Conservation (phyloP, 2,113 vertebrate species). For the Cyanoliseus patagonus region DNA sequence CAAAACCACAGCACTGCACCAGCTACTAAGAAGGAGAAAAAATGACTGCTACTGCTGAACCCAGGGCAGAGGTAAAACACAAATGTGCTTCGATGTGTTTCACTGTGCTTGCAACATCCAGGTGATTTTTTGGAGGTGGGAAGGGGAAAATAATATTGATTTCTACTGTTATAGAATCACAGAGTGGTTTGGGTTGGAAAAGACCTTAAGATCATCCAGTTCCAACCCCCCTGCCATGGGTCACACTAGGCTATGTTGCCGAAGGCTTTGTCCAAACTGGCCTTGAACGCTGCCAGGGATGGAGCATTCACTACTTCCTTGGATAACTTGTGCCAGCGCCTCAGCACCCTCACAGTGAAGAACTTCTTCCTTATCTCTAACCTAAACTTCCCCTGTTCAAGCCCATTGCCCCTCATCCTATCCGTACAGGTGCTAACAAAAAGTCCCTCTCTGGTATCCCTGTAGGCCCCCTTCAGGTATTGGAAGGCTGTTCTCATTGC, state of each 20-base stretch:
- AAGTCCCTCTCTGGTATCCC: neutral
- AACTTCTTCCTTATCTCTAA: neutral
- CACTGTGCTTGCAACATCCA: fast-evolving
- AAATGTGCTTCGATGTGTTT: fast-evolving
- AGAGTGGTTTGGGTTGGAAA: neutral
- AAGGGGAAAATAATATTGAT: neutral
- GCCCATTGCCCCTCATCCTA: neutral
- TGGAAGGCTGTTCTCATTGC: neutral
- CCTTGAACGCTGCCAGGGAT: neutral
- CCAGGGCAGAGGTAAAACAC: no score
- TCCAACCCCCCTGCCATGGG: neutral
- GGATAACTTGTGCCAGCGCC: neutral
- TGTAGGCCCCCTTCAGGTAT: neutral
- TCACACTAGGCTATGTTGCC: neutral
- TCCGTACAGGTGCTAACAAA: neutral
- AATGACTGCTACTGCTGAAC: no score
- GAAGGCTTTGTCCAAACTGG: neutral
- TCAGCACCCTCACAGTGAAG: neutral
- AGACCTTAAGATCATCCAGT: neutral
- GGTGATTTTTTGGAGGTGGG: no score
- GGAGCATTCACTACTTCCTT: neutral
- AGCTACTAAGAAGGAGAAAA: no score
- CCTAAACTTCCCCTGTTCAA: neutral
- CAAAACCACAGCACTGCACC: no score
- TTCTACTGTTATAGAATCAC: neutral